Conservation (phyloP, 2,113 vertebrate genomes). For the Phyllostomus discolor region DNA sequence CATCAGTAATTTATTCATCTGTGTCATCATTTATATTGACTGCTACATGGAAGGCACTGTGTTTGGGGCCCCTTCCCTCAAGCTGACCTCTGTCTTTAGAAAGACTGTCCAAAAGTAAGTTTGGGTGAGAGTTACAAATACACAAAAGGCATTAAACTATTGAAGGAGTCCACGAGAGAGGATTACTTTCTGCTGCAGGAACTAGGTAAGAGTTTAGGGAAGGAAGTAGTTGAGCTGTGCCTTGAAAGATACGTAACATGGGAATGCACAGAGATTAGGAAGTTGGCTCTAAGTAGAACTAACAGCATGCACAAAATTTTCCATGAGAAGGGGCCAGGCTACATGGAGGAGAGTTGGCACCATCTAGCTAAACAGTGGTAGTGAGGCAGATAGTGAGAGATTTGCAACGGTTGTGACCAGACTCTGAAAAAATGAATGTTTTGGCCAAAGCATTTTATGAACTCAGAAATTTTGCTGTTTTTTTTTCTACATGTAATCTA, state of each 20-base stretch:
- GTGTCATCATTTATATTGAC: neutral
- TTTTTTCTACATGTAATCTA: neutral
- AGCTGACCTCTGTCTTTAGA: neutral
- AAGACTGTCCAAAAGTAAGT: neutral
- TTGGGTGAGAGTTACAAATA: neutral
- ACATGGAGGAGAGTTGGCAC: accelerated
- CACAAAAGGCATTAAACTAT: neutral
- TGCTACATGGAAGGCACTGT: accelerated
- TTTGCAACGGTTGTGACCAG: neutral
- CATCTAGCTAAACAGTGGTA: accelerated
- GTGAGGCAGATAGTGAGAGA: neutral
- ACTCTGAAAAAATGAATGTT: neutral
- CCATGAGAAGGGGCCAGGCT: neutral
- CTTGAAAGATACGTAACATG: neutral
- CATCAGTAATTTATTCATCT: neutral
- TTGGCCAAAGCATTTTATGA: neutral
- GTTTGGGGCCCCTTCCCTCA: neutral
- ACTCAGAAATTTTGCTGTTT: neutral
- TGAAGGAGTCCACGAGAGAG: neutral
- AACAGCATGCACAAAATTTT: accelerated
- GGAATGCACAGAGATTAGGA: neutral
- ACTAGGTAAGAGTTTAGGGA: neutral
- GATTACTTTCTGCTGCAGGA: neutral
- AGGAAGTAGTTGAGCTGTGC: neutral
- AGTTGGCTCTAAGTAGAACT: neutral